A percentile compares a stretch with the other conserved stretches of the same genome.
Conservation (phyloP, 2,888 invertebrate species). For the Phasia obesa region DNA sequence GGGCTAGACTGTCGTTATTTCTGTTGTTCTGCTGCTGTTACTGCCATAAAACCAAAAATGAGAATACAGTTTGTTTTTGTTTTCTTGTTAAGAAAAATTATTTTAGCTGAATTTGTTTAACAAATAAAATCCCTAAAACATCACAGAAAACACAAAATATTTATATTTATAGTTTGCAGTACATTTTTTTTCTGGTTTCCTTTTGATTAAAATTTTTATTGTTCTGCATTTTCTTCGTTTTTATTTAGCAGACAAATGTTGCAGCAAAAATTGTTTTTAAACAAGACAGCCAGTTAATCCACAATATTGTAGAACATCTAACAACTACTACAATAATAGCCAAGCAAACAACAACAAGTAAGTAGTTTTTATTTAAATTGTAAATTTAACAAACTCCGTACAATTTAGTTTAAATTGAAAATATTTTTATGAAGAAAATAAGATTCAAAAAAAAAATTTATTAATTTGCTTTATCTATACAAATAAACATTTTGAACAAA, state of each 20-base stretch:
- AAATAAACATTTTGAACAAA: no score
- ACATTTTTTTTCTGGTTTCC: neutral
- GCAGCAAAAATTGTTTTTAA: conserved; percentile 24
- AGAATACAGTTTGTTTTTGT: neutral
- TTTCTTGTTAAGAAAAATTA: no score
- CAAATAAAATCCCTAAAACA: neutral
- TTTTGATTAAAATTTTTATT: neutral
- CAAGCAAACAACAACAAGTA: neutral
- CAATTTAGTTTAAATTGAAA: conserved; percentile 26
- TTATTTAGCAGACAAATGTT: conserved; percentile 27
- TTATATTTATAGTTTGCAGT: neutral
- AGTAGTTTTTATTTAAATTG: neutral
- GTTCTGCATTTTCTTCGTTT: neutral
- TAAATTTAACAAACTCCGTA: conserved; percentile 13
- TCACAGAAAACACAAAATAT: neutral
- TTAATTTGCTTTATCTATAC: neutral
- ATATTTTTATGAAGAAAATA: conserved; percentile 24
- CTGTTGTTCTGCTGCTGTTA: neutral
- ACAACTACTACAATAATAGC: neutral
- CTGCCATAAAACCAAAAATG: no score
- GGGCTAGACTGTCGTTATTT: conserved; percentile 17
- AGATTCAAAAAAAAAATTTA: conserved; percentile 20
- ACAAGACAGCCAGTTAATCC: conserved; percentile 10
- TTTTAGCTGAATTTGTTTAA: neutral
- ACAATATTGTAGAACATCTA: neutral